A percentile compares a stretch with the other conserved stretches of the same genome.
phyloP scores from a whole-genome alignment of 1,140 invertebrate genomes.

The Leptinotarsa texana region DNA sequence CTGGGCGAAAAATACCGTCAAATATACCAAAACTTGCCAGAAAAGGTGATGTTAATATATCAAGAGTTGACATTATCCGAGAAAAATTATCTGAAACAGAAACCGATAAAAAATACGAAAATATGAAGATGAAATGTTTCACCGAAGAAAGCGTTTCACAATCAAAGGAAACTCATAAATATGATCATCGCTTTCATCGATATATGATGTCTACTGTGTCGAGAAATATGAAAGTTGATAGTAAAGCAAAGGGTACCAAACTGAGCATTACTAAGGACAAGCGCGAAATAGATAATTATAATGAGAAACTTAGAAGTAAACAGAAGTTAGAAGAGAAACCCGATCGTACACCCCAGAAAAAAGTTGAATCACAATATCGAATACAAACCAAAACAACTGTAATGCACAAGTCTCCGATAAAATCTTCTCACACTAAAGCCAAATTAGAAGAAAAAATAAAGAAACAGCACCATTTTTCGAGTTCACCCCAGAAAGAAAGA shows the following conservation, averaged over 20 bases:
- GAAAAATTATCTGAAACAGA: constrained; percentile 22
- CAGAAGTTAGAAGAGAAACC: constrained; percentile 29
- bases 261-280: constrained; percentile 39
- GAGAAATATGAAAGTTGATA: constrained; percentile 57
- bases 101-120: constrained; percentile 33
- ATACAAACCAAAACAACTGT: neutral
- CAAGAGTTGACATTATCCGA: constrained; percentile 10
- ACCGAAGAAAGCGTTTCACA: constrained; percentile 4
- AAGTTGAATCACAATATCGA: neutral
- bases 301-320: constrained; percentile 41
- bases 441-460: neutral
- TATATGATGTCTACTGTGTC: constrained; percentile 59
- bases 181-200: constrained; percentile 47
- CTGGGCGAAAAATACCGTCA: no score
- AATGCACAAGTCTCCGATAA: constrained; percentile 20
- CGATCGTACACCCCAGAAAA: constrained; percentile 23
- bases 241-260: constrained; percentile 34
- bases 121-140: constrained; percentile 36
- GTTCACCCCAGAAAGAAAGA: constrained; percentile 12
- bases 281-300: constrained; percentile 46
- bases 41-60: constrained; percentile 14
- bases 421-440: constrained; percentile 37
- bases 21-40: constrained; percentile 13
- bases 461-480: neutral
- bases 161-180: constrained; percentile 35